A percentile compares a stretch with the other conserved stretches of the same genome.
Conservation (phyloP, 2,888 invertebrate species). For the Poecilus cupreus region DNA sequence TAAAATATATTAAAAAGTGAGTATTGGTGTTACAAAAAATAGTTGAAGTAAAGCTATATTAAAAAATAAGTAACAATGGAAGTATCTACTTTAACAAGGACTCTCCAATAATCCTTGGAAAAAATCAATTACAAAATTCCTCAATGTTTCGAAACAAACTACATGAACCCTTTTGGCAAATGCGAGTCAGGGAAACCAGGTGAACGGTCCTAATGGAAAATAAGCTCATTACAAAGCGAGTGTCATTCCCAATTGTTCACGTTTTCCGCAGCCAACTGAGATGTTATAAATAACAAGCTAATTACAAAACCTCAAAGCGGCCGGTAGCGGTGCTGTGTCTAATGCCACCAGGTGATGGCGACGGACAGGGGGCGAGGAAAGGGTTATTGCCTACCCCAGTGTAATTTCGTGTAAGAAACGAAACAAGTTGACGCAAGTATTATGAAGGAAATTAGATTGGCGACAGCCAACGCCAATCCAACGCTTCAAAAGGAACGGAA, state of each 20-base stretch:
- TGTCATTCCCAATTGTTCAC: constrained; percentile 35
- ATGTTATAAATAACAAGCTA: constrained; percentile 48
- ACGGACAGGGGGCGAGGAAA: background rate
- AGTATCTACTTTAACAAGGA: background rate
- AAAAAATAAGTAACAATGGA: too few relatives aligned
- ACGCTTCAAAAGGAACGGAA: background rate
- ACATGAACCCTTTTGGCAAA: background rate
- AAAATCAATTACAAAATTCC: constrained; percentile 8
- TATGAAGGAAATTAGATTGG: constrained; percentile 55
- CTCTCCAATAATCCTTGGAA: background rate
- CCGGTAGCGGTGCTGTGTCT: background rate
- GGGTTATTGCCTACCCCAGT: background rate
- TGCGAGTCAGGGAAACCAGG: constrained; percentile 1
- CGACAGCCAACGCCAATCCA: background rate
- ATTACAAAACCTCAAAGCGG: constrained; percentile 47
- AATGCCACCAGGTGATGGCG: background rate
- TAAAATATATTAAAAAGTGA: too few relatives aligned
- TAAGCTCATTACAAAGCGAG: constrained; percentile 5
- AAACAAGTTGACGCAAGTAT: constrained; percentile 57
- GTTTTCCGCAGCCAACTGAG: background rate
- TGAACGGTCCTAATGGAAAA: constrained; percentile 25
- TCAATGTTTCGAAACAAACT: background rate
- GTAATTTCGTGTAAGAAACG: constrained; percentile 48
- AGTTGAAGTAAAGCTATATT: too few relatives aligned
- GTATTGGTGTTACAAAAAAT: too few relatives aligned